Base-by-base conservation (phyloP, 1,140 invertebrate genomes). In the Araneus ventricosus region DNA sequence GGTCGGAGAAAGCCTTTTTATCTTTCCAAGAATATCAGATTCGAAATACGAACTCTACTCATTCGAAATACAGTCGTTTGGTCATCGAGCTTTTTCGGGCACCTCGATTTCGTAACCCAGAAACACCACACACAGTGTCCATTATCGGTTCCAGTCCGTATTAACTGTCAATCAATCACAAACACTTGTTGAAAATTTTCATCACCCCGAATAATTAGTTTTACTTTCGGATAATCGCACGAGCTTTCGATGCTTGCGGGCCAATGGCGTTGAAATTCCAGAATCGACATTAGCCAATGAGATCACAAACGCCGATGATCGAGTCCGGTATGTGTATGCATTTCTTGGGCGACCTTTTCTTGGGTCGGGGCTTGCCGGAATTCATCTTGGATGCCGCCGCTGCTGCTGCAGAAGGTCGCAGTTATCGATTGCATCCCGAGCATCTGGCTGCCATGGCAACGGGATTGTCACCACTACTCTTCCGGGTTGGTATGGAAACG, bases 371-470 rank as follows among this genome's bases (percentile, higher is more conserved):
- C 41, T 57, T 75, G 30, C 4, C 82, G 88, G 75, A 82, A 80
- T 90, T 57, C 75, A 59, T 90, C 70, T 88, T 88, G 27, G 27
- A 88, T 57, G 61, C 22, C 37, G 80, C n/a, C n/a, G n/a, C n/a
- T n/a, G n/a, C n/a, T 24, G 52, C 30, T 41, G 59, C 57, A 67
- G 45, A 80, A 79, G 88, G 88, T 59, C 88, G 41, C 90, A 27
- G 34, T 75, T 92, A 92, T 92, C 90, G 90, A 92, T 86, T 86
- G 82, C 90, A 86, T 92, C 90, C 90, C 14, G 8, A 45, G 80
- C 80, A 84, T 92, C 90, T 80, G 7, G 90, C 70, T 86, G 37
- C 61, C 82, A 86, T 86, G 82, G 90, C 6, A 61, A 86, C 90
- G 5, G 80, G 80, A 75, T 86, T 27, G 59, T n/a, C 22, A 30